phyloP scores from a whole-genome alignment of 30 jellyfish, hydroid and myxozoan species.

The Phacellophora camtschatica region DNA sequence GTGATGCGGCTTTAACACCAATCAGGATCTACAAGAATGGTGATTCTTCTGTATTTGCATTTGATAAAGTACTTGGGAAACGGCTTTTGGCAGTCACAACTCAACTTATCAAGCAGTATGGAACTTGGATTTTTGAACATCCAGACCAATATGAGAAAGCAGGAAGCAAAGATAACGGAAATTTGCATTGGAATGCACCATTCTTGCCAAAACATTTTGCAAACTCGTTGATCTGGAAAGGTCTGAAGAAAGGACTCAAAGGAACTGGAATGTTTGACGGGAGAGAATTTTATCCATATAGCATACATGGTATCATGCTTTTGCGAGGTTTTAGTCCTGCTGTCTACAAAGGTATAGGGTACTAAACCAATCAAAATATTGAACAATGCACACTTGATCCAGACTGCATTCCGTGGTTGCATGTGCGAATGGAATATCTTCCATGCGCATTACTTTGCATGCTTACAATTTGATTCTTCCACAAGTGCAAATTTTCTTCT shows the following conservation, averaged over 20 bases:
- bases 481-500: too few relatives aligned
- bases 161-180: not conserved
- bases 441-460: too few relatives aligned
- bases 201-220: constrained; percentile 36
- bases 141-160: constrained; percentile 44
- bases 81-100: not conserved
- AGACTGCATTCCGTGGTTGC: not conserved
- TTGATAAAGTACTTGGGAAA: constrained; percentile 13
- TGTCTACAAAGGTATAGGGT: constrained; percentile 33
- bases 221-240: constrained; percentile 40
- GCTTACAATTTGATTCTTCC: too few relatives aligned
- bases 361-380: too few relatives aligned
- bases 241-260: constrained; percentile 1
- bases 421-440: not conserved
- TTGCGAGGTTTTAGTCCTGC: constrained; percentile 61
- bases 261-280: constrained; percentile 51
- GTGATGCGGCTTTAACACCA: too few relatives aligned
- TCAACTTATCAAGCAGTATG: not conserved
- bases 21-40: constrained; percentile 1
- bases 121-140: constrained; percentile 40
- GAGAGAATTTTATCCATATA: constrained; percentile 24
- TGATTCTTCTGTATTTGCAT: not conserved
- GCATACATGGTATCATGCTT: constrained; percentile 33
- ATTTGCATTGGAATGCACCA: constrained; percentile 61
- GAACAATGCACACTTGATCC: not conserved